These are phyloP conservation scores for Myotis yumanensis DNA, from an alignment of 2,113 vertebrate genomes.

Conservation along the genomic window DNA sequence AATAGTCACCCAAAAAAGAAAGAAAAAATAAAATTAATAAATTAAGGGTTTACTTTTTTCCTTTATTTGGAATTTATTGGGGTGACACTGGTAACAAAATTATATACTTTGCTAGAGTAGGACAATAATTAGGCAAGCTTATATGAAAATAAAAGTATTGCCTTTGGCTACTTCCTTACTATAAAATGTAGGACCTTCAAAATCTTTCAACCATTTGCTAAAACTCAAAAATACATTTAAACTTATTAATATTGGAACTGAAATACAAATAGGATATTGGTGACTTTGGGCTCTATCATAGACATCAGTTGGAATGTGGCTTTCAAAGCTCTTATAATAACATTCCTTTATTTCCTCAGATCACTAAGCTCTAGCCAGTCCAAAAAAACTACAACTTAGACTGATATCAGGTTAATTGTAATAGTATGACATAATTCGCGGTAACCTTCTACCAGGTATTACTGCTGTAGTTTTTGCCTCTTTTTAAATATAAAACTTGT, in stretches of 20 bases:
- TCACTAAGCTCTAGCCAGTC: not conserved
- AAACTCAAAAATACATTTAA: slow-evolving; percentile 49
- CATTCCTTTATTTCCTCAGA: not conserved
- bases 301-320: not conserved
- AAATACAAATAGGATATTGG: slow-evolving; percentile 14
- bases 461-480: not conserved
- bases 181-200: not conserved
- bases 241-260: not conserved
- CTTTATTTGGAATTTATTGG: not conserved
- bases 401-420: not conserved
- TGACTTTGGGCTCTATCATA: not conserved
- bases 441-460: not conserved
- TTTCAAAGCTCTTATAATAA: not conserved
- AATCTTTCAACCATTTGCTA: slow-evolving; percentile 37
- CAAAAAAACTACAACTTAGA: not conserved
- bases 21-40: slow-evolving; percentile 6
- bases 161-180: not conserved
- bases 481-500: not conserved
- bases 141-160: not conserved
- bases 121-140: slow-evolving; percentile 27
- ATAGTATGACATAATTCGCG: not conserved
- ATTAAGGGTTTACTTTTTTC: not conserved
- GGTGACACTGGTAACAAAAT: not conserved
- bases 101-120: not conserved
- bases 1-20: not conserved